Evolutionary conservation across 92 coral and sea anemone genomes (phyloP).

Genomic region (Pocillopora meandrina): DNA sequence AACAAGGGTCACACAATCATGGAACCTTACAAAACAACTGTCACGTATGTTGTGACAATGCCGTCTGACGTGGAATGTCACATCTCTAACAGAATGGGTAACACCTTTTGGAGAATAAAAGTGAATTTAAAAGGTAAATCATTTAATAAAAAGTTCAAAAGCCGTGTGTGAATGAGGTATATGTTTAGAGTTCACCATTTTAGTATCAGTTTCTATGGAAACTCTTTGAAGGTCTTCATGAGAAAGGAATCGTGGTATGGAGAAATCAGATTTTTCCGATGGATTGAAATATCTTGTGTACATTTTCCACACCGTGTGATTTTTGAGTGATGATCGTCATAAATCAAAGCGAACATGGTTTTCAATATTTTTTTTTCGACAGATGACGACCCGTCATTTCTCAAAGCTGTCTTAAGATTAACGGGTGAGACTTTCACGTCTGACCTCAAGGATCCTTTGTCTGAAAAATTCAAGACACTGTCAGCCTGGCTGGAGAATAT

Average conservation of each 20-base stretch:
- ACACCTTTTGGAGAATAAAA: constrained; percentile 25
- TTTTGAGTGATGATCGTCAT: too few species aligned
- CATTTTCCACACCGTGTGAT: too few species aligned
- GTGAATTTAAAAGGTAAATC: constrained; percentile 50
- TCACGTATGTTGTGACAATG: constrained; percentile 48
- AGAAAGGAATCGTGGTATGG: too few species aligned
- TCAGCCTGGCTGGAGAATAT: constrained; percentile 11
- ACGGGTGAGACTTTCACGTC: constrained; percentile 3
- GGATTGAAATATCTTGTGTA: too few species aligned
- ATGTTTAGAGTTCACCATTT: too few species aligned
- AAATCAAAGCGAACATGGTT: too few species aligned
- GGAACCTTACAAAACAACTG: constrained; percentile 42
- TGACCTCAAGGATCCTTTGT: constrained; percentile 38
- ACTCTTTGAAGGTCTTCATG: too few species aligned
- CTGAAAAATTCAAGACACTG: constrained; percentile 31
- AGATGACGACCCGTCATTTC: constrained; percentile 13
- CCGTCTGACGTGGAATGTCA: constrained; percentile 58
- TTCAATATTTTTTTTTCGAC: background rate
- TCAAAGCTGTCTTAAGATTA: constrained; percentile 47
- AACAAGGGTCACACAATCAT: constrained; percentile 9
- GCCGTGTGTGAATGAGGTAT: too few species aligned
- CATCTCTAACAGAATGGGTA: constrained; percentile 55
- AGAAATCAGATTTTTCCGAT: too few species aligned
- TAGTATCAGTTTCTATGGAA: too few species aligned
- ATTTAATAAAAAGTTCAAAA: too few species aligned